A percentile compares a stretch with the other conserved stretches of the same genome.
These are phyloP conservation scores for Puma concolor DNA, from an alignment of 2,113 vertebrate genomes.

Conservation along the genomic window DNA sequence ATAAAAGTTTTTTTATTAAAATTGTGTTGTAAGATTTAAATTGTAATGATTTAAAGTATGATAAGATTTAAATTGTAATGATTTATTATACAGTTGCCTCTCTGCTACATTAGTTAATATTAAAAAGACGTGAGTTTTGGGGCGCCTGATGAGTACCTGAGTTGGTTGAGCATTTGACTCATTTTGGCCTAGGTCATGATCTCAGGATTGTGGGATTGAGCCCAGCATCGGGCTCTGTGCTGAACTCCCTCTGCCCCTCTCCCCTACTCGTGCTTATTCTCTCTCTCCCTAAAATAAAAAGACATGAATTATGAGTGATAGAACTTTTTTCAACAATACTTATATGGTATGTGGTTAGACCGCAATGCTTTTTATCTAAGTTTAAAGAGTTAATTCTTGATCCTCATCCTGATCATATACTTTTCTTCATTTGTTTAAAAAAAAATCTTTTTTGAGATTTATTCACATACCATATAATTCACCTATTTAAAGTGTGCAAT, in stretches of 20 bases:
- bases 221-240: too few relatives aligned
- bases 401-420: neutral
- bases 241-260: too few relatives aligned
- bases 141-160: too few relatives aligned
- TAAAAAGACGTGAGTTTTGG: constrained; percentile 21
- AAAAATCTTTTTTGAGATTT: constrained; percentile 38
- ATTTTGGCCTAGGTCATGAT: too few relatives aligned
- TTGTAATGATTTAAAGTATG: neutral
- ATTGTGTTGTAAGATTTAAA: constrained; percentile 30
- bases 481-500: neutral
- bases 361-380: neutral
- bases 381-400: neutral
- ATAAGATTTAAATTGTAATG: constrained; percentile 31
- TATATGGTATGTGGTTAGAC: constrained; percentile 25
- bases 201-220: too few relatives aligned
- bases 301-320: constrained; percentile 10
- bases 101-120: constrained; percentile 7
- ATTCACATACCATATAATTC: neutral
- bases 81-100: constrained; percentile 15
- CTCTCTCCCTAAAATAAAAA: neutral
- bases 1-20: constrained; percentile 32
- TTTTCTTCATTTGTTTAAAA: neutral
- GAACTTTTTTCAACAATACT: constrained; percentile 58
- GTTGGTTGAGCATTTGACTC: too few relatives aligned
- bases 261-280: too few relatives aligned